A percentile compares a stretch with the other conserved stretches of the same genome.
phyloP scores from a whole-genome alignment of 2,888 invertebrate genomes.

The Ypsolopha scabrella region DNA sequence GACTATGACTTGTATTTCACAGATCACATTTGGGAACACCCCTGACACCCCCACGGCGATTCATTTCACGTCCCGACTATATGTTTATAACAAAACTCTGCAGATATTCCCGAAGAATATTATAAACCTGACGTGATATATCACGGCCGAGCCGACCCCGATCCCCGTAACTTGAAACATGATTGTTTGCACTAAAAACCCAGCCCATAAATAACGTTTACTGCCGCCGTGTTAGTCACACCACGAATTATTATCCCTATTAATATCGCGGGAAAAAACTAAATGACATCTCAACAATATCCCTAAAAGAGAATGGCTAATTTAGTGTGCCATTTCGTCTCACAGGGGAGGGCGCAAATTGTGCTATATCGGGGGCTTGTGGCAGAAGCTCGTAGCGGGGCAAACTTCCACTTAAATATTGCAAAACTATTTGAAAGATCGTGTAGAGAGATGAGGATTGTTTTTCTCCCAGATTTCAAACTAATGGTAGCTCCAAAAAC shows the following conservation, averaged over 20 bases:
- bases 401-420: not conserved
- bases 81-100: not conserved
- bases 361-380: not conserved
- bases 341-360: slow-evolving; percentile 1
- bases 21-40: too few species aligned
- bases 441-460: too few species aligned
- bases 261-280: slow-evolving; percentile 1
- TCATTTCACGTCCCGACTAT: too few species aligned
- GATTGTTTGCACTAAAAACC: not conserved
- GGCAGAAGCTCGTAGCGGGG: not conserved
- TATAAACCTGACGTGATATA: not conserved
- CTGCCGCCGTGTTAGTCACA: slow-evolving; percentile 1
- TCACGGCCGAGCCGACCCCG: not conserved
- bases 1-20: too few species aligned
- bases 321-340: not conserved
- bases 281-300: slow-evolving; percentile 5
- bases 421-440: too few species aligned
- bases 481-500: too few species aligned
- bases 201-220: not conserved
- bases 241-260: slow-evolving; percentile 2
- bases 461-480: too few species aligned
- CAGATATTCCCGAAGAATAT: not conserved
- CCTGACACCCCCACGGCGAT: too few species aligned
- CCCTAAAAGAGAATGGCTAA: slow-evolving; percentile 6
- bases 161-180: not conserved